These are phyloP conservation scores for Melinaea marsaeus DNA, from an alignment of 2,888 invertebrate genomes.

Conservation along the genomic window DNA sequence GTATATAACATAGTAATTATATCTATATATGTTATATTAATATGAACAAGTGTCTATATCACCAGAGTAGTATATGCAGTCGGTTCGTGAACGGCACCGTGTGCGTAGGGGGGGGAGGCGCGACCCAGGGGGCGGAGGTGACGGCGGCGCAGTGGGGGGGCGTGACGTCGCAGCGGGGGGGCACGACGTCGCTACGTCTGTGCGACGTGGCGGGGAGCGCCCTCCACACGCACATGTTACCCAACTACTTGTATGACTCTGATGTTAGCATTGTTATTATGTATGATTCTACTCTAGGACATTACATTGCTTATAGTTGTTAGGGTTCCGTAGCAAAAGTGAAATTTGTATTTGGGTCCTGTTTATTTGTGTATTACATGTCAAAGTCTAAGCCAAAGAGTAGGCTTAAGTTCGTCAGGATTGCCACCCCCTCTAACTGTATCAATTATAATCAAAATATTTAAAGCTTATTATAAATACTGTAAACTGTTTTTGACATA, in stretches of 20 bases:
- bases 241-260: constrained; percentile 83
- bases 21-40: too few species aligned
- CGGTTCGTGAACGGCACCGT: constrained; percentile 59
- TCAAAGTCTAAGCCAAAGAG: neutral
- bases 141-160: constrained; percentile 68
- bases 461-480: too few species aligned
- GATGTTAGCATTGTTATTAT: constrained; percentile 74
- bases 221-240: constrained; percentile 86
- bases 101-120: constrained; percentile 44
- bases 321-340: too few species aligned
- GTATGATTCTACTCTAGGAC: too few species aligned
- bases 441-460: too few species aligned
- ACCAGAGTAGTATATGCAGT: constrained; percentile 62
- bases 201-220: constrained; percentile 92
- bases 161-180: constrained; percentile 73
- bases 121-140: constrained; percentile 70
- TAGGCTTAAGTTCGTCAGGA: neutral
- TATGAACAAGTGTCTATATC: neutral
- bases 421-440: too few species aligned
- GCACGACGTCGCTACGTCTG: constrained; percentile 81
- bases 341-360: too few species aligned
- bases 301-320: too few species aligned
- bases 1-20: too few species aligned
- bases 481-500: neutral
- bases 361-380: too few species aligned